Conservation (phyloP, 2,888 invertebrate species). For the Stenichneumon culpator region DNA sequence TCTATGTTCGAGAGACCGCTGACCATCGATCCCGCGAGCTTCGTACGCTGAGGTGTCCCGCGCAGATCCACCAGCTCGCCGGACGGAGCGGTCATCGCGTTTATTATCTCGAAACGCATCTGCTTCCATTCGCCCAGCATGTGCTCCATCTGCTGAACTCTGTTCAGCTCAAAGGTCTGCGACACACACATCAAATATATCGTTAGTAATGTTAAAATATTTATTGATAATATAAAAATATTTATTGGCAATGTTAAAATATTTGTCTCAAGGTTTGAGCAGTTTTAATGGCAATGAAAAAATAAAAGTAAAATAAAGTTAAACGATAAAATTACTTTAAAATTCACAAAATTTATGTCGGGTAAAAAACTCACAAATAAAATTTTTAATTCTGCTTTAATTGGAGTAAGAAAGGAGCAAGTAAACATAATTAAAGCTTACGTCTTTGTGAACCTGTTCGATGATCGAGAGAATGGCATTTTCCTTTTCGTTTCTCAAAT, state of each 20-base stretch:
- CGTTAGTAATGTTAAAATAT: not conserved
- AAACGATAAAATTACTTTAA: too few species aligned
- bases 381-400: not conserved
- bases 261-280: too few species aligned
- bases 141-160: slow-evolving; percentile 89
- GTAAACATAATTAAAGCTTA: slow-evolving; percentile 84
- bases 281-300: too few species aligned
- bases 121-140: slow-evolving; percentile 96
- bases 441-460: slow-evolving; percentile 95
- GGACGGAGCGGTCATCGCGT: slow-evolving; percentile 94
- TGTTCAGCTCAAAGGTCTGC: slow-evolving; percentile 88
- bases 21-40: slow-evolving; percentile 87
- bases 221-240: too few species aligned
- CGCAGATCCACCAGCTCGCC: slow-evolving; percentile 93
- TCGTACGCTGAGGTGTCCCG: slow-evolving; percentile 88
- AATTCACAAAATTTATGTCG: not conserved
- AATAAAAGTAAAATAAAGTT: too few species aligned
- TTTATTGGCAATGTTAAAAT: too few species aligned
- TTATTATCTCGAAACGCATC: slow-evolving; percentile 95
- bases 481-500: slow-evolving; percentile 96
- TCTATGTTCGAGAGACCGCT: slow-evolving; percentile 90
- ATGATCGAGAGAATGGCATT: slow-evolving; percentile 96
- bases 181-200: slow-evolving; percentile 64
- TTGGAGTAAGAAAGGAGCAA: not conserved
- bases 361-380: not conserved